A percentile compares a stretch with the other conserved stretches of the same genome.
Evolutionary conservation across 2,888 invertebrate species (phyloP).

Genomic region (Brachyopa scutellaris): DNA sequence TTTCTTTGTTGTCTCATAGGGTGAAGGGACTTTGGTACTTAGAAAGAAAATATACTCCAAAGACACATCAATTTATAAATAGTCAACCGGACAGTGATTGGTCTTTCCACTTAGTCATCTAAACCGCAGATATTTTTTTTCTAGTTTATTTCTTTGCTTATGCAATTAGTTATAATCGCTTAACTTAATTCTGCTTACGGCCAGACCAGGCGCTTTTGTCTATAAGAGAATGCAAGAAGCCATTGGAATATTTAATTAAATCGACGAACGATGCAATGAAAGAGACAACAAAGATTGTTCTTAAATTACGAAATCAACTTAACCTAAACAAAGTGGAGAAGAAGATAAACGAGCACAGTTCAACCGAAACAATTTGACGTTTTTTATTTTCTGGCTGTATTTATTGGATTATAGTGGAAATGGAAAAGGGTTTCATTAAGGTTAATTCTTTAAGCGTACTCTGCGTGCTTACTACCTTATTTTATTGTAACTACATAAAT

Average conservation of each 20-base stretch:
- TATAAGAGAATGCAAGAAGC: not conserved
- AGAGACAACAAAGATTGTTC: constrained; percentile 11
- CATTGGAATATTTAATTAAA: constrained; percentile 7
- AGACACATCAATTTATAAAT: too few relatives aligned
- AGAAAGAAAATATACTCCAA: too few relatives aligned
- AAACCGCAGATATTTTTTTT: constrained; percentile 10
- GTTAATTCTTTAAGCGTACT: too few relatives aligned
- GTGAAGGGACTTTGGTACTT: constrained; percentile 26
- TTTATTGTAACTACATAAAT: too few relatives aligned
- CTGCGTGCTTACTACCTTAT: too few relatives aligned
- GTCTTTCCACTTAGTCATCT: constrained; percentile 48
- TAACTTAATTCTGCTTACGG: not conserved
- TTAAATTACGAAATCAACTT: constrained; percentile 18
- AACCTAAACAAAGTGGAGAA: not conserved
- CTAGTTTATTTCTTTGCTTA: not conserved
- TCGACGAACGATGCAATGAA: constrained; percentile 1
- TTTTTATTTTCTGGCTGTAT: constrained; percentile 41
- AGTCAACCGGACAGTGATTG: not conserved
- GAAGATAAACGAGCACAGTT: not conserved
- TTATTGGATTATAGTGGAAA: too few relatives aligned
- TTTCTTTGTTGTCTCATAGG: constrained; percentile 52
- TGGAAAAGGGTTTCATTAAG: too few relatives aligned
- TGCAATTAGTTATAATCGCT: not conserved
- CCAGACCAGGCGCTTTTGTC: not conserved
- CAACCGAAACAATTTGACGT: not conserved